Evolutionary conservation across 2,113 vertebrate genomes (phyloP).

Genomic region (Corythornis vintsioides): DNA sequence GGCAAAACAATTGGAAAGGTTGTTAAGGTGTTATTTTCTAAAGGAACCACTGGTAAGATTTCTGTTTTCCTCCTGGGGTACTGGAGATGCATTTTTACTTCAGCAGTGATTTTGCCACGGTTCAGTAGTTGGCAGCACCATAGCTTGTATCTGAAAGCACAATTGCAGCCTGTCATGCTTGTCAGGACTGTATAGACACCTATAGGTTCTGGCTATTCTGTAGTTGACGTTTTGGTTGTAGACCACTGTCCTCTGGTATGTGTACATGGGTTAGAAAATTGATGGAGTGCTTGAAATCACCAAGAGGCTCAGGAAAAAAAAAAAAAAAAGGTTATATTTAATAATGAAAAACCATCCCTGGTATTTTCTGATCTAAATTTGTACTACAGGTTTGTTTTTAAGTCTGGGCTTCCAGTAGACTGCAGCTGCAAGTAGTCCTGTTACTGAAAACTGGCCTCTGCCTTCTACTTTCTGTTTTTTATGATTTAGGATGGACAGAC

Average conservation of each 20-base stretch:
- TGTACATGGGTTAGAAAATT: constrained; percentile 35
- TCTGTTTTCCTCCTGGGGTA: constrained; percentile 36
- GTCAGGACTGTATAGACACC: constrained; percentile 10
- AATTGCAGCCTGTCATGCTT: constrained; percentile 20
- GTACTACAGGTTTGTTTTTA: neutral
- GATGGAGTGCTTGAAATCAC: constrained; percentile 46
- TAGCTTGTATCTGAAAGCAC: constrained; percentile 66
- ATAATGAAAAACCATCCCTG: constrained; percentile 57
- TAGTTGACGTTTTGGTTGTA: constrained; percentile 23
- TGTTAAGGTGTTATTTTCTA: constrained; percentile 39
- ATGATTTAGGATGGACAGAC: neutral
- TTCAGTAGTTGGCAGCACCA: constrained; percentile 25
- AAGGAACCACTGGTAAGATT: constrained; percentile 60
- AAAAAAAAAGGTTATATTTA: constrained; percentile 2
- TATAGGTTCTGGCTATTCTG: constrained; percentile 3
- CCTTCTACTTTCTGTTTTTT: neutral
- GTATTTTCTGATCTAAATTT: constrained; percentile 64
- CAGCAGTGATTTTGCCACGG: constrained; percentile 56
- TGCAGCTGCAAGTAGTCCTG: constrained; percentile 34
- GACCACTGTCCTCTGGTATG: constrained; percentile 24
- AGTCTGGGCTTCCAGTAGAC: constrained; percentile 52
- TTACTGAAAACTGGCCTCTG: constrained; percentile 21
- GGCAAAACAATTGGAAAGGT: constrained; percentile 69
- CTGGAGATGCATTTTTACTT: constrained; percentile 23
- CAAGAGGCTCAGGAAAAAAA: constrained; percentile 72